Percentiles rank a stretch among this genome's conserved stretches.
Conservation (phyloP, 2,797 vertebrate species). For the Silurus aristotelis region DNA sequence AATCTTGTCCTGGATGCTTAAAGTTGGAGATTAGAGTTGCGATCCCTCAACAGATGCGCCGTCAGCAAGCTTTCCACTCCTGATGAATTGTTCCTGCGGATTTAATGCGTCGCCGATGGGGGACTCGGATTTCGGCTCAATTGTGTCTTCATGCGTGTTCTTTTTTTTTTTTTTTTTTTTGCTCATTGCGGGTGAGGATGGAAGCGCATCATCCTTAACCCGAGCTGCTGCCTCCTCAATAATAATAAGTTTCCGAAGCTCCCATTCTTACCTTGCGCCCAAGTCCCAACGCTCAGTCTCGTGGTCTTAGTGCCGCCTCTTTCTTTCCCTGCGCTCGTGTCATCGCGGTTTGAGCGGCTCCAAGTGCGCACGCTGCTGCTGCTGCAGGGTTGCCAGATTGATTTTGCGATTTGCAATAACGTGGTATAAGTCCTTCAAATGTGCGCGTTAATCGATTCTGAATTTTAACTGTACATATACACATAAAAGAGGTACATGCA, state of each 20-base stretch:
- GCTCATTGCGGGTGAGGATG: too few relatives aligned
- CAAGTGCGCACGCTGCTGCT: constrained; percentile 4
- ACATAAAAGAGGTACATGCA: not conserved
- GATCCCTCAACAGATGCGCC: constrained; percentile 3
- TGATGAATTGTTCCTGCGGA: not conserved
- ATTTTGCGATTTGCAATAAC: too few relatives aligned
- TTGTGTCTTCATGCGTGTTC: constrained; percentile 10
- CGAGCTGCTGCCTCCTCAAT: constrained; percentile 6
- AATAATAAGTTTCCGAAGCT: constrained; percentile 38
- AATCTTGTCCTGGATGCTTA: constrained; percentile 56
- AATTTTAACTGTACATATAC: not conserved
- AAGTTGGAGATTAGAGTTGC: constrained; percentile 62
- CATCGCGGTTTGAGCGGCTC: constrained; percentile 51
- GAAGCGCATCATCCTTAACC: not conserved
- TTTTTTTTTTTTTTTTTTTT: not conserved
- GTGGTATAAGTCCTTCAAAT: not conserved
- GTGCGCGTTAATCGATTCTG: not conserved
- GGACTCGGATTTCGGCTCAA: constrained; percentile 14
- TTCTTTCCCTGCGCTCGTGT: constrained; percentile 48
- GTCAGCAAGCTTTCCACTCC: not conserved
- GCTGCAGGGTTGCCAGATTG: constrained; percentile 28
- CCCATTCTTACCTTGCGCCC: constrained; percentile 16
- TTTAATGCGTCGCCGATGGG: constrained; percentile 7
- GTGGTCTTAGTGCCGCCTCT: constrained; percentile 52
- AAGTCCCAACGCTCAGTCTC: constrained; percentile 25